Percentiles rank a stretch among this genome's conserved stretches.
These are phyloP conservation scores for Acleris laterana DNA, from an alignment of 2,888 invertebrate species.

Conservation along the genomic window DNA sequence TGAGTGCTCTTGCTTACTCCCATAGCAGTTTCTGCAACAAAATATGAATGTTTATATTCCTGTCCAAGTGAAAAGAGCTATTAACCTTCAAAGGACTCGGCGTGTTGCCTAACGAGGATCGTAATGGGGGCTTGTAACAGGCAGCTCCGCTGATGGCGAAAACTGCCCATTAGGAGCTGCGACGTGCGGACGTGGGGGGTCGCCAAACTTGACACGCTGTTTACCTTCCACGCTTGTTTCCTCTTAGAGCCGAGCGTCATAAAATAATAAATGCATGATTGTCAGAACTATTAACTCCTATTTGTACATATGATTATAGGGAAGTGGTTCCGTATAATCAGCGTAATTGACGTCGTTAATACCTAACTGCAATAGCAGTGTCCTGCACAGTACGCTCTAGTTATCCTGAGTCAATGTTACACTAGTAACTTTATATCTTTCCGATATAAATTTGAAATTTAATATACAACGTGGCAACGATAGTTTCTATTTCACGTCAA, in stretches of 20 bases:
- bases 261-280: conserved; percentile 20
- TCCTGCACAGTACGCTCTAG: conserved; percentile 21
- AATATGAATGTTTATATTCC: conserved; percentile 20
- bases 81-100: conserved; percentile 61
- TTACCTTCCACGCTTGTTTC: conserved; percentile 37
- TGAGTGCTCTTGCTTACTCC: conserved; percentile 93
- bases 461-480: not conserved
- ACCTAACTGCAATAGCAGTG: conserved; percentile 12
- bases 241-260: conserved; percentile 19
- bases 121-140: conserved; percentile 54
- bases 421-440: conserved; percentile 16
- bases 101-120: conserved; percentile 63
- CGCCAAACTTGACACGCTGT: conserved; percentile 56
- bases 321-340: conserved; percentile 32
- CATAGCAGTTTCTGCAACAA: conserved; percentile 91
- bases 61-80: conserved; percentile 52
- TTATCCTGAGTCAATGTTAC: conserved; percentile 11
- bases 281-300: conserved; percentile 20
- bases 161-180: conserved; percentile 66
- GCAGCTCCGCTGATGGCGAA: conserved; percentile 60
- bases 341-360: conserved; percentile 18
- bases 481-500: not conserved
- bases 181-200: conserved; percentile 74
- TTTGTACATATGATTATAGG: conserved; percentile 27
- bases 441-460: not conserved